phyloP scores from a whole-genome alignment of 2,797 vertebrate genomes.

The Manis javanica region DNA sequence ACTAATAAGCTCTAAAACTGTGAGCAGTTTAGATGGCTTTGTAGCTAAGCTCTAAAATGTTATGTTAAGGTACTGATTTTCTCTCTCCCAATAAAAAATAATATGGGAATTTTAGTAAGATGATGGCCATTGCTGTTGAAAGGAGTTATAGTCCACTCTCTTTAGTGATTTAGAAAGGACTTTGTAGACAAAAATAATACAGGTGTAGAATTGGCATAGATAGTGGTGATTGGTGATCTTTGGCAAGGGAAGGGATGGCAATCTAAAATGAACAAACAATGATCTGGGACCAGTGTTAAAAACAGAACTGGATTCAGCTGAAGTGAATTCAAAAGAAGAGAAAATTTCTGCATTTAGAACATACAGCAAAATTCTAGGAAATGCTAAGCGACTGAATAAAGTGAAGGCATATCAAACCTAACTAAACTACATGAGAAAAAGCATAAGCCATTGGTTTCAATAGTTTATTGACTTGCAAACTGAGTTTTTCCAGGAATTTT shows the following conservation, averaged over 20 bases:
- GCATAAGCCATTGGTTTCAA: neutral
- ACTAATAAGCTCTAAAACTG: neutral
- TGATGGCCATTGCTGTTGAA: neutral
- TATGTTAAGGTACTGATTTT: neutral
- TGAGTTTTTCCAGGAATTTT: neutral
- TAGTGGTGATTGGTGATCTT: neutral
- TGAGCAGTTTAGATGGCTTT: neutral
- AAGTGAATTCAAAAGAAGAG: constrained; percentile 5
- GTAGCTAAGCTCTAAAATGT: neutral
- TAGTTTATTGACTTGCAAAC: neutral
- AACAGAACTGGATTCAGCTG: neutral
- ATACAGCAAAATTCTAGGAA: neutral
- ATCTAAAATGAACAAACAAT: neutral
- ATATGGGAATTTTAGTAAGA: neutral
- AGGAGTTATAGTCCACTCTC: neutral
- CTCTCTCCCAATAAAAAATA: neutral
- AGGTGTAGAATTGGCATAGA: neutral
- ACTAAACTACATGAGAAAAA: neutral
- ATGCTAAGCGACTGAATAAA: neutral
- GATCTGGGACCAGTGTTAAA: neutral
- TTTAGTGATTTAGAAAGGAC: neutral
- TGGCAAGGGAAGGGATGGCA: neutral
- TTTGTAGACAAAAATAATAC: neutral
- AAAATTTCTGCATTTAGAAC: neutral
- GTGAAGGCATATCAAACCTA: neutral